phyloP scores from a whole-genome alignment of 2,113 vertebrate genomes.

The Sciurus niger region DNA sequence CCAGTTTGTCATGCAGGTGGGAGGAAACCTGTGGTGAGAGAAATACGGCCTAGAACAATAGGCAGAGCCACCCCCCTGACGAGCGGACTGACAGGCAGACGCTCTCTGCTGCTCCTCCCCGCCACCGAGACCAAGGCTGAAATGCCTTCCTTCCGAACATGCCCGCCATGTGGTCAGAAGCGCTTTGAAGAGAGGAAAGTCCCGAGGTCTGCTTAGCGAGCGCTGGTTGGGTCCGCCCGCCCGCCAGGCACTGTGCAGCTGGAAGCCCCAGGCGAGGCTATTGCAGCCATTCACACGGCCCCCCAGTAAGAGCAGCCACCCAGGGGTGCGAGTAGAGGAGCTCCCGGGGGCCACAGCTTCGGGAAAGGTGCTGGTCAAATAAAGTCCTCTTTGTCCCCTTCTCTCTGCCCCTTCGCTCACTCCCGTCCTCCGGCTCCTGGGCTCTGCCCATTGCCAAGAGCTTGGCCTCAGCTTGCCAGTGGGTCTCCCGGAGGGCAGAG shows the following conservation, averaged over 20 bases:
- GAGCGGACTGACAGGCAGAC: neutral
- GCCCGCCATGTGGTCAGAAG: neutral
- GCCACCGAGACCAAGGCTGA: neutral
- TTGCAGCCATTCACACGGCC: neutral
- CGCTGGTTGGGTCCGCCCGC: accelerated
- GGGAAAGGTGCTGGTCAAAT: neutral
- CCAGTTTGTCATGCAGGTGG: conserved; percentile 62
- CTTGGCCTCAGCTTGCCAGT: neutral
- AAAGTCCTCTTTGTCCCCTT: neutral
- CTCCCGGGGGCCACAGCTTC: accelerated
- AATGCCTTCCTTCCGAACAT: neutral
- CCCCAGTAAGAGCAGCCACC: neutral
- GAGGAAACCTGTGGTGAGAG: conserved; percentile 74
- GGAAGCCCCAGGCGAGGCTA: neutral
- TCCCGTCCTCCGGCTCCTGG: neutral
- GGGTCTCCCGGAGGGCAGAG: neutral
- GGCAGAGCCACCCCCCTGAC: neutral
- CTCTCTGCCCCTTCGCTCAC: too few species aligned
- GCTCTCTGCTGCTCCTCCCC: neutral
- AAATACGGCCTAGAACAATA: conserved; percentile 71
- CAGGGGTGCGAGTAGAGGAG: neutral
- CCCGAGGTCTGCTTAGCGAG: accelerated
- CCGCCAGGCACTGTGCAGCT: accelerated
- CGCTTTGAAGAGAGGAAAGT: neutral
- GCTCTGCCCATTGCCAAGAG: neutral